These are phyloP conservation scores for Lepidochrysops patricia DNA, from an alignment of 2,888 invertebrate species.

Conservation along the genomic window DNA sequence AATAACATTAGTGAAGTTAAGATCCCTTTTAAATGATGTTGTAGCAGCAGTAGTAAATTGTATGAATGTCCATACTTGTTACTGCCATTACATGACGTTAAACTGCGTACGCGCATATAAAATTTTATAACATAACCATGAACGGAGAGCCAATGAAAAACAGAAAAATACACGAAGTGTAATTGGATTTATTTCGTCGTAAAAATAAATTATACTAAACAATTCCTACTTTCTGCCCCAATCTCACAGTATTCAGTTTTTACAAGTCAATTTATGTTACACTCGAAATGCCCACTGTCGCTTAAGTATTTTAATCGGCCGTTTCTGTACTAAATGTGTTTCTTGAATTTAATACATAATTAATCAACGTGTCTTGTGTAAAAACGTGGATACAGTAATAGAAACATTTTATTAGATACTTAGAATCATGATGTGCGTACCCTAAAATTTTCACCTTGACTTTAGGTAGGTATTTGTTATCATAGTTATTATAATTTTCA, in stretches of 20 bases:
- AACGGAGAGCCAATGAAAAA: constrained; percentile 23
- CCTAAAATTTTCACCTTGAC: too few species aligned
- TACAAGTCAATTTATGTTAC: neutral
- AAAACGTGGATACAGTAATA: too few species aligned
- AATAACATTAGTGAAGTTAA: neutral
- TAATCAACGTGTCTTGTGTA: too few species aligned
- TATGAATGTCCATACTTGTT: neutral
- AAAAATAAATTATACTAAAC: constrained; percentile 22
- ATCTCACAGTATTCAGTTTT: neutral
- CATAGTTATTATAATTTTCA: neutral
- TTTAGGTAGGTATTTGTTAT: too few species aligned
- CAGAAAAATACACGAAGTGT: constrained; percentile 23
- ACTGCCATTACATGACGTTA: constrained; percentile 22
- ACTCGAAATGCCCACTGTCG: neutral
- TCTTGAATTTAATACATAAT: neutral
- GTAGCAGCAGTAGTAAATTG: constrained; percentile 2
- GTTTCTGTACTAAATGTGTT: neutral
- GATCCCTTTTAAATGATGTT: neutral
- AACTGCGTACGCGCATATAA: constrained; percentile 32
- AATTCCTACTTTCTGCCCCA: constrained; percentile 4
- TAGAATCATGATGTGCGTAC: too few species aligned
- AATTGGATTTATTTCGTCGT: constrained; percentile 31
- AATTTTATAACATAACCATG: constrained; percentile 31
- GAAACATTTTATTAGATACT: too few species aligned
- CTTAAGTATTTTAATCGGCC: neutral